These are phyloP conservation scores for Hyles lineata DNA, from an alignment of 2,888 invertebrate genomes.

Conservation along the genomic window DNA sequence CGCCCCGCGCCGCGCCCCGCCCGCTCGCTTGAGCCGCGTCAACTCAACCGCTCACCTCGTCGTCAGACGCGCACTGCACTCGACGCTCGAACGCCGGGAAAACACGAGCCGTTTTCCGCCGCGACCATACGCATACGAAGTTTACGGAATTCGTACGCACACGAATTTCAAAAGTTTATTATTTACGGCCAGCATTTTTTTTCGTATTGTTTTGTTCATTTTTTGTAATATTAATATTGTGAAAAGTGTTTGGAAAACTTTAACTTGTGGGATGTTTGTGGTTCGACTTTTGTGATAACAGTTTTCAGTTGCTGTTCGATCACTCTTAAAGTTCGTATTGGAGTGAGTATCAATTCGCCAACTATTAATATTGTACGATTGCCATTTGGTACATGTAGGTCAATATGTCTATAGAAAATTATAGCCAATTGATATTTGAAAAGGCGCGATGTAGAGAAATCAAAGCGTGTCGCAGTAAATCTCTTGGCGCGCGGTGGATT, in stretches of 20 bases:
- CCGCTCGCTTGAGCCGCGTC: slow-evolving; percentile 65
- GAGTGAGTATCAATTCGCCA: slow-evolving; percentile 67
- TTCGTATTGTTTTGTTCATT: slow-evolving; percentile 37
- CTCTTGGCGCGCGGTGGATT: slow-evolving; percentile 70
- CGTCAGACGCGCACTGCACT: slow-evolving; percentile 80
- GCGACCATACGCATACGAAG: slow-evolving; percentile 68
- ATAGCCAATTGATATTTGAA: slow-evolving; percentile 60
- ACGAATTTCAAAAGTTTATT: slow-evolving; percentile 56
- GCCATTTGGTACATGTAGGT: slow-evolving; percentile 30
- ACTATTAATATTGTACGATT: slow-evolving; percentile 35
- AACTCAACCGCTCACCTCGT: slow-evolving; percentile 72
- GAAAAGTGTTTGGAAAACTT: slow-evolving; percentile 52
- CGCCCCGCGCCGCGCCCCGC: slow-evolving; percentile 66
- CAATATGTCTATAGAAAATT: slow-evolving; percentile 54
- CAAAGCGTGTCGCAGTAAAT: slow-evolving; percentile 80
- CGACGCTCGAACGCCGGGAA: slow-evolving; percentile 83
- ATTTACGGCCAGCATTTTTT: slow-evolving; percentile 27
- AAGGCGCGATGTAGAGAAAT: slow-evolving; percentile 66
- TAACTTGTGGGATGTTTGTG: slow-evolving; percentile 80
- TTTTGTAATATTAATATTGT: slow-evolving; percentile 44
- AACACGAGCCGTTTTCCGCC: slow-evolving; percentile 81
- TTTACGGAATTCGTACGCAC: slow-evolving; percentile 69
- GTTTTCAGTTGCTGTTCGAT: slow-evolving; percentile 56
- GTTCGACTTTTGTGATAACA: slow-evolving; percentile 63
- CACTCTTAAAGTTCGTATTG: slow-evolving; percentile 55